Base-by-base conservation (phyloP, 30 jellyfish, hydroid and myxozoan genomes). In the Pelagia noctiluca region DNA sequence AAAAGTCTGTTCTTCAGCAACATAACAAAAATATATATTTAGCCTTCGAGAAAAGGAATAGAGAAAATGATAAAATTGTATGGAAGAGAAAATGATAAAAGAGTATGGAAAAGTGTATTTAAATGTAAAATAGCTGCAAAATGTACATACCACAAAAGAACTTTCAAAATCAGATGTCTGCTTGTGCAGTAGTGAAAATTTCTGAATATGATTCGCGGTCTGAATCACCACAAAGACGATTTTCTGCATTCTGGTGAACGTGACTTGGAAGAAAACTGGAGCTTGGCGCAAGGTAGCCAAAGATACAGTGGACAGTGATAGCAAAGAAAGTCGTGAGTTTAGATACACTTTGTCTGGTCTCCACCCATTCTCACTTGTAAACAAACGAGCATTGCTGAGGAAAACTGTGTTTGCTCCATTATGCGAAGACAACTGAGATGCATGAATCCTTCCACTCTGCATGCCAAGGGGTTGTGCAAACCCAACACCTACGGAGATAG, bases 381-480 rank as follows among this genome's bases (percentile, higher is more conserved):
- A 76, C 10, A 76, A 42, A 7, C 88, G 52, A 10, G 78, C 88
- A 52, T 29, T 18, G 1, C 70, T 54, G 29, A 63, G 18, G 2
- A 46, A 34, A 18, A 26, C 42, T 18, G 34, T 28, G n/a, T 38
- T n/a, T 0, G 69, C 88, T 31, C 46, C 26, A 12, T 36, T 25
- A 42, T 61, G 50, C 38, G 78, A 30, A 30, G 53, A 46, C 57
- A 76, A 30, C 25, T 76, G 88, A 28, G 35, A 12, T 34, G 71
- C 50, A 29, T 32, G 34, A 11, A 76, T 60, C 47, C 38, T 54
- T n/a, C 88, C 88, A 76, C 88, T 76, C 54, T 76, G 88, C 88
- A 76, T 60, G 18, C 88, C 88, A 32, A 76, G 88, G 0, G 88
- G 88, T 24, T 76, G 79, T 23, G 88, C 79, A 60, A 76, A 54